phyloP scores from a whole-genome alignment of 2,888 invertebrate species.

The Prionchulus punctatus region DNA sequence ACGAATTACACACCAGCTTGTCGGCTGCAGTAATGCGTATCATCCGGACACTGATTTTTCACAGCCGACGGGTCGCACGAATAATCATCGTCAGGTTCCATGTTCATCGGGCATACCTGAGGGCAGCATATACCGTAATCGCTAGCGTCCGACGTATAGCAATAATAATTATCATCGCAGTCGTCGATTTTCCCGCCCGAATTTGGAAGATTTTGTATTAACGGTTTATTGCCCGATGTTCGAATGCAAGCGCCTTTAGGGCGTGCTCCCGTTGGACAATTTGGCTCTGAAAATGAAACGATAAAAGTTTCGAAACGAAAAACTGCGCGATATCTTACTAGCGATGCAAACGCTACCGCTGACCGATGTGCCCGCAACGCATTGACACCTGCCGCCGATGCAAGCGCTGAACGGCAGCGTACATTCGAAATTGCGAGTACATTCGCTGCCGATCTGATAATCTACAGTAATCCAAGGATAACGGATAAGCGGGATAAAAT shows the following conservation, averaged over 20 bases:
- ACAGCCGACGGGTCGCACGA: not conserved
- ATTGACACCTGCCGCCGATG: not conserved
- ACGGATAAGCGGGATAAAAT: too few relatives aligned
- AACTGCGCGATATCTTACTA: not conserved
- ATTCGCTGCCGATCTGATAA: not conserved
- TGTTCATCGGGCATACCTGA: not conserved
- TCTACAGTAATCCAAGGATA: not conserved
- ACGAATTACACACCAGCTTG: conserved; percentile 1
- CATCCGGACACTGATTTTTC: not conserved
- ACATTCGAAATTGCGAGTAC: conserved; percentile 1
- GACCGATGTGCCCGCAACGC: conserved; percentile 6
- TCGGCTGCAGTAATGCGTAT: conserved; percentile 8
- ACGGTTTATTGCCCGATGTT: not conserved
- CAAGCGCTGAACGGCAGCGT: conserved; percentile 8
- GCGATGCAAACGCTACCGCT: not conserved
- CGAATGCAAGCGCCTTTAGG: not conserved
- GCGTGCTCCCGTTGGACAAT: not conserved
- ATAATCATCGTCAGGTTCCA: not conserved
- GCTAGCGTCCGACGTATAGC: not conserved
- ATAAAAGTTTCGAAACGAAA: not conserved
- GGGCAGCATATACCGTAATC: conserved; percentile 1
- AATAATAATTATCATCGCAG: conserved; percentile 1
- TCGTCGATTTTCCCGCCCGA: not conserved
- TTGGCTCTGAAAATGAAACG: not conserved
- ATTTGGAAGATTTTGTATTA: not conserved